A percentile compares a stretch with the other conserved stretches of the same genome.
Evolutionary conservation across 2,888 invertebrate species (phyloP).

Genomic region (Zaprionus obscuricornis): DNA sequence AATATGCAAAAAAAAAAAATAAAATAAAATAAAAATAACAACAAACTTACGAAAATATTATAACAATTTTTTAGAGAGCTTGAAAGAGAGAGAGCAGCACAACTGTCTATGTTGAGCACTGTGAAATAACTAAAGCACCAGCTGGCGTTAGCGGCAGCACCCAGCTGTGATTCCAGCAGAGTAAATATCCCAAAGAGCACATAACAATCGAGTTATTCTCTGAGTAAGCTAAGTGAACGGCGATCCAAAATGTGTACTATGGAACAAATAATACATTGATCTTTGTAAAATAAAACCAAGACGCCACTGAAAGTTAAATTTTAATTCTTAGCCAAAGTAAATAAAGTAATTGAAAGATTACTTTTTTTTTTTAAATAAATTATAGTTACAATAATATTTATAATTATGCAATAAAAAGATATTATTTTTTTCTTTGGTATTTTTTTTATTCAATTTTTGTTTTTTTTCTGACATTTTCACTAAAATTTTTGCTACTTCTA

Average conservation of each 20-base stretch:
- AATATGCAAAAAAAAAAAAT: too few relatives aligned
- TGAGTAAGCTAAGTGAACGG: constrained; percentile 15
- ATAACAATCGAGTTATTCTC: neutral
- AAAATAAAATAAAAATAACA: too few relatives aligned
- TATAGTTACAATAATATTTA: too few relatives aligned
- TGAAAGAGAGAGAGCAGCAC: neutral
- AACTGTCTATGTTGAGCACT: constrained; percentile 3
- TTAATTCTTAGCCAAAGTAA: too few relatives aligned
- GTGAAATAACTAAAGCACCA: constrained; percentile 24
- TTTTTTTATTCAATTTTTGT: constrained; percentile 75
- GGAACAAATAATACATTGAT: neutral
- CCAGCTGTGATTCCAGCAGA: constrained; percentile 14
- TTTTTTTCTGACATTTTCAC: constrained; percentile 72
- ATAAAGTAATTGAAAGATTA: neutral
- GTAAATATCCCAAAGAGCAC: neutral
- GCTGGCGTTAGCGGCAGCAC: constrained; percentile 1
- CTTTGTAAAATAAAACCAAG: too few relatives aligned
- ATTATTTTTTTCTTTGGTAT: constrained; percentile 63
- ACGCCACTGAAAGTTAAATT: too few relatives aligned
- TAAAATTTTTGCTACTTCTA: constrained; percentile 67
- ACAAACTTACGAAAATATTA: neutral
- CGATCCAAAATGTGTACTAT: constrained; percentile 3
- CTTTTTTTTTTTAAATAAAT: neutral
- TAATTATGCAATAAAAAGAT: neutral
- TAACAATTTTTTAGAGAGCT: too few relatives aligned